Evolutionary conservation across 2,113 vertebrate species (phyloP), one percentile per base, ranked within the genome.

Genomic region (Syngnathoides biaculeatus): DNA sequence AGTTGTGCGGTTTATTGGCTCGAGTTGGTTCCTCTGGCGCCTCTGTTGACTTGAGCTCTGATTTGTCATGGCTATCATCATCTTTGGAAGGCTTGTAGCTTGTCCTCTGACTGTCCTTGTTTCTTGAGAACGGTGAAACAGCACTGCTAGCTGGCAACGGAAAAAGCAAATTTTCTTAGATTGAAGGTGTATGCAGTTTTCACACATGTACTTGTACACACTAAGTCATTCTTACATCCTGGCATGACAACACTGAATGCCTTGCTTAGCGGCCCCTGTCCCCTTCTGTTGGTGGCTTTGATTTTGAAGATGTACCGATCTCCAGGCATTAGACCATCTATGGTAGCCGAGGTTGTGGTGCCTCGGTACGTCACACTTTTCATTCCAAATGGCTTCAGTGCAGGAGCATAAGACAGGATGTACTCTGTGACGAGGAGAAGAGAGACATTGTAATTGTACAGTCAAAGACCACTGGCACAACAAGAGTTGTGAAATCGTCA

Each of bases 221-320:
- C 1, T 43, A 50, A 65, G 48, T 30, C 4, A 1, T 68, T 40
- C 93, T 95, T 93, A 98, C 97, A 91, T 91, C 82, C 81, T 83
- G 96, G 97, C 89, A 98, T 91, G 76, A 77, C 89, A 0, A 99
- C 93, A 75, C 94, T 92, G 89, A 95, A 94, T 84, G 92, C 93
- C 89, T 98, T 98, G 83, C 95, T 97, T 81, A 95, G 95, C 74
- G 97, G 97, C 74, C 97, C 97, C 43, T 92, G 92, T 71, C 97
- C 97, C 77, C 93, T 94, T 73, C 97, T 90, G 92, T 99, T 99
- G 69, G 94, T 93, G 26, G 95, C 97, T 75, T 94, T 94, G 27
- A 99, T 95, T 91, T 97, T 98, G 89, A 99, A 99, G 88, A 98
- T 93, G 84, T 98, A 99, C 62, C 95, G 94, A 42, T 98, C 96